Evolutionary conservation across 1,140 invertebrate genomes (phyloP).

Genomic region (Oedothorax gibbosus): DNA sequence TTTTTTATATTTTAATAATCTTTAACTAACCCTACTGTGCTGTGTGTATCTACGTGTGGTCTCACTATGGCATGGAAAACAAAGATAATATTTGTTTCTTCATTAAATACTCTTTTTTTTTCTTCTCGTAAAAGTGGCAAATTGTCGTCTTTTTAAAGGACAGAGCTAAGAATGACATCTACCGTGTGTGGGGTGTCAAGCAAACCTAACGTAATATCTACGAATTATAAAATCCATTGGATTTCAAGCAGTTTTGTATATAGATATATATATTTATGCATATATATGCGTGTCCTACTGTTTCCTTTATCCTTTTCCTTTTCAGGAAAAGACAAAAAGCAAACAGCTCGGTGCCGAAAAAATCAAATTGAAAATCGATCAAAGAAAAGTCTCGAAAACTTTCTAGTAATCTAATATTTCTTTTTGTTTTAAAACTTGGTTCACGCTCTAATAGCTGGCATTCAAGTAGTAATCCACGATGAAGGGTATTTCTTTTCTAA

Average conservation of each 20-base stretch:
- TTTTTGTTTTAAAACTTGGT: slow-evolving; percentile 45
- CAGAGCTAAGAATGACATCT: slow-evolving; percentile 44
- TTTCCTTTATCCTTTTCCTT: slow-evolving; percentile 37
- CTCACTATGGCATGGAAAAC: slow-evolving; percentile 59
- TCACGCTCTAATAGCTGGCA: slow-evolving; percentile 53
- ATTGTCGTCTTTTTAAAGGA: slow-evolving; percentile 44
- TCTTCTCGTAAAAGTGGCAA: slow-evolving; percentile 40
- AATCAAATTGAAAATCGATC: slow-evolving; percentile 28
- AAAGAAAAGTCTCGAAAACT: slow-evolving; percentile 30
- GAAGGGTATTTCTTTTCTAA: slow-evolving; percentile 49
- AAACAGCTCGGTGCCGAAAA: slow-evolving; percentile 38
- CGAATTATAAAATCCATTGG: slow-evolving; percentile 51
- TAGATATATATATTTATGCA: no score
- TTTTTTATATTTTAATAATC: background rate
- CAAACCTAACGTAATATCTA: slow-evolving; percentile 57
- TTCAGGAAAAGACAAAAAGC: slow-evolving; percentile 26
- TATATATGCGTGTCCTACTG: slow-evolving; percentile 10
- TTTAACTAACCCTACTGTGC: slow-evolving; percentile 58
- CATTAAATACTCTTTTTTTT: slow-evolving; percentile 31
- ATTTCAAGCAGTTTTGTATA: slow-evolving; percentile 46
- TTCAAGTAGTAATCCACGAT: slow-evolving; percentile 43
- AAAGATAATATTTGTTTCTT: slow-evolving; percentile 55
- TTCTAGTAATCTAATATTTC: slow-evolving; percentile 53
- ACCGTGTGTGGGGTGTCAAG: slow-evolving; percentile 50
- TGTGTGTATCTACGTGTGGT: slow-evolving; percentile 54